Conservation (phyloP, 2,888 invertebrate species). For the Eretmocerus hayati region DNA sequence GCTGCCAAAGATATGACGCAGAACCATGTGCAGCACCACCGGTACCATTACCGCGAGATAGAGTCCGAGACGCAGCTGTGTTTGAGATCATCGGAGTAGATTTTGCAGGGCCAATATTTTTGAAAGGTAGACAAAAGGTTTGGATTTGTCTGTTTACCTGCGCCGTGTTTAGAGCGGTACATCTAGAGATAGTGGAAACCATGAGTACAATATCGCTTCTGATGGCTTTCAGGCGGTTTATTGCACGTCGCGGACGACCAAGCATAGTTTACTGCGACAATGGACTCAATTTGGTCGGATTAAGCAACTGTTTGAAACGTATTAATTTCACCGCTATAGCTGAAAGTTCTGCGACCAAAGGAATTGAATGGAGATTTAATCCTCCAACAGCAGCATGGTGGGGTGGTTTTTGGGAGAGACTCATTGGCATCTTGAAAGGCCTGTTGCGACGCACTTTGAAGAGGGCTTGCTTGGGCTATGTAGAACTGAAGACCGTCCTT, state of each 20-base stretch:
- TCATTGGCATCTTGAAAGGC: constrained; percentile 39
- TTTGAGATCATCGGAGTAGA: constrained; percentile 32
- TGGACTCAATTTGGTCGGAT: constrained; percentile 34
- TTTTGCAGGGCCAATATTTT: constrained; percentile 35
- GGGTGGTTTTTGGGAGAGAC: constrained; percentile 45
- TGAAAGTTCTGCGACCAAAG: constrained; percentile 12
- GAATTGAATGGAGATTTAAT: constrained; percentile 35
- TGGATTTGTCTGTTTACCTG: constrained; percentile 40
- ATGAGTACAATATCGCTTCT: constrained; percentile 31
- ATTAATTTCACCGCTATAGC: constrained; percentile 14
- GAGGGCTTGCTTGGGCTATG: constrained; percentile 27
- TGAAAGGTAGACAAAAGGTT: constrained; percentile 26
- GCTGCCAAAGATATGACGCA: neutral
- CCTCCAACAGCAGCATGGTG: constrained; percentile 42
- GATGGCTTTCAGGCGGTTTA: constrained; percentile 32
- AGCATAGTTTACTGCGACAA: constrained; percentile 38
- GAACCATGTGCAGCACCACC: neutral
- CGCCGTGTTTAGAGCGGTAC: constrained; percentile 37
- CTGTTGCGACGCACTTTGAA: constrained; percentile 37
- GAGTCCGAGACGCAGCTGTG: constrained; percentile 22
- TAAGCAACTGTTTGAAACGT: constrained; percentile 19
- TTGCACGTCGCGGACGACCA: constrained; percentile 34
- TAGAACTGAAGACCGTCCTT: constrained; percentile 30
- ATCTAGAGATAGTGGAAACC: constrained; percentile 31
- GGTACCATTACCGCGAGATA: constrained; percentile 16